Evolutionary conservation across 2,113 vertebrate genomes (phyloP), one percentile per base, ranked within the genome.

Genomic region (Elephas maximus): DNA sequence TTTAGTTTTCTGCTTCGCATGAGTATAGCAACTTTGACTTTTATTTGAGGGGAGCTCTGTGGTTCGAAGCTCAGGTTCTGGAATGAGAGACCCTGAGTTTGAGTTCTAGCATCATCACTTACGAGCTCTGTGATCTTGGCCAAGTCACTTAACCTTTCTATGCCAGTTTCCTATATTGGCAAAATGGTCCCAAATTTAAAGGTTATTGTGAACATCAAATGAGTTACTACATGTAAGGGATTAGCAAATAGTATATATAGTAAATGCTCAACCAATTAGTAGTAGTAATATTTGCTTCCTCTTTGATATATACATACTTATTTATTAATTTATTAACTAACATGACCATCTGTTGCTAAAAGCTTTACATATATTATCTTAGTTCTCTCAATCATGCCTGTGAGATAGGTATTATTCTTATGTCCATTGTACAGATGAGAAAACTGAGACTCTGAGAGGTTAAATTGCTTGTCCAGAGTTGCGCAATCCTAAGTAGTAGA

Each of bases 151-250:
- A 92, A 26, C 11, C 21, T 92, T 51, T 95, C 6, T 88, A 10
- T 79, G 93, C 45, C 24, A 78, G 12, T 57, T 76, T 93, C 84
- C n/a, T 37, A 69, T 18, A 37, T 83, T 95, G n/a, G 48, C 21
- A 95, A 81, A 93, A 95, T 93, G 41, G 86, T 93, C 7, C 24
- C 23, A 94, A 15, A 83, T 30, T 73, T 92, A 94, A 94, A 91
- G 62, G 5, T 48, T 77, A 7, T 51, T 86, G 28, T 86, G 82
- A 95, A 86, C 7, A 93, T 93, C 82, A 88, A 84, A 71, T 94
- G 74, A 76, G 21, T 48, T 77, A 91, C 48, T 81, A 53, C 28
- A 94, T 91, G 21, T 71, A 93, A 94, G 91, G 33, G 30, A 69
- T 80, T 79, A 86, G 17, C 86, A 84, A 1, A 78, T 37, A n/a